Evolutionary conservation across 1,140 invertebrate species (phyloP).

Genomic region (Ostrea edulis): DNA sequence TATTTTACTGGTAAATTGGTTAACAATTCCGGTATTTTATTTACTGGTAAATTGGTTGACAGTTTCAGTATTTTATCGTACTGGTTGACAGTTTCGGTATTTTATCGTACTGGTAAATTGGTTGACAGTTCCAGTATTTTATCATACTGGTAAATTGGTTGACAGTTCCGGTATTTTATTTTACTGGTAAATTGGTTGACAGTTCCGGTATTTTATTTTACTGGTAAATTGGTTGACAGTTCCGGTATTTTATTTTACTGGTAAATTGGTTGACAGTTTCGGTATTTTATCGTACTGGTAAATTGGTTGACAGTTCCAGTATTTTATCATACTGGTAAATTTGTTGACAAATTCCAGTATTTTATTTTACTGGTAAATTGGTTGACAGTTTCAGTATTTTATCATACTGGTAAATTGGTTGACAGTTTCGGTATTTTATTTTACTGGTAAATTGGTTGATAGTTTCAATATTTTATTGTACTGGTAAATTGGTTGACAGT

Average conservation of each 20-base stretch:
- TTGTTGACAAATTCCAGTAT: constrained; percentile 57
- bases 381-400: constrained; percentile 67
- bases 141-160: too few species aligned
- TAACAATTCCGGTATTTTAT: constrained; percentile 69
- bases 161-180: constrained; percentile 70
- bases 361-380: too few species aligned
- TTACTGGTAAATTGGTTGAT: neutral
- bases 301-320: constrained; percentile 42
- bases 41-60: neutral
- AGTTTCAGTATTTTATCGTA: constrained; percentile 68
- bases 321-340: too few species aligned
- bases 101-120: too few species aligned
- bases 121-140: constrained; percentile 67
- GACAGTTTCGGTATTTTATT: constrained; percentile 70
- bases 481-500: neutral
- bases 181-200: neutral
- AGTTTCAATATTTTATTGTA: constrained; percentile 66
- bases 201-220: constrained; percentile 72
- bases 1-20: too few species aligned
- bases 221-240: neutral
- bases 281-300: constrained; percentile 75
- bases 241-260: constrained; percentile 76
- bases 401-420: too few species aligned
- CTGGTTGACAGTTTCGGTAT: constrained; percentile 56
- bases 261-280: neutral